These are phyloP conservation scores for Heliocidaris tuberculata DNA, from an alignment of 35 echinoderm and acorn worm genomes.

Conservation along the genomic window DNA sequence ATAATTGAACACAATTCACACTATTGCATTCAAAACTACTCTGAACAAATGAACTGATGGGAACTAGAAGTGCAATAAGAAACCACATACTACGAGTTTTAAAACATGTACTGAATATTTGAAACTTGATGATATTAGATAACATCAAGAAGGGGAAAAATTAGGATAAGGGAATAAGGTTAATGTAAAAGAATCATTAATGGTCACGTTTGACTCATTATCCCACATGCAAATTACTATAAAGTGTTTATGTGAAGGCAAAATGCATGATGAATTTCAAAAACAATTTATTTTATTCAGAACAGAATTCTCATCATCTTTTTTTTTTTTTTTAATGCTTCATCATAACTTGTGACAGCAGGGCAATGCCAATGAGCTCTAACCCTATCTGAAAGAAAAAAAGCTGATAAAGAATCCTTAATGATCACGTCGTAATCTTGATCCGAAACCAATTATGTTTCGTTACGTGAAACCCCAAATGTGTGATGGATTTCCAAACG, in stretches of 20 bases:
- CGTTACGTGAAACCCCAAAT: not conserved
- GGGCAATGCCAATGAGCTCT: not conserved
- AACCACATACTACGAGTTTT: not conserved
- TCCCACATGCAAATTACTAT: not conserved
- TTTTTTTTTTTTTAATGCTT: not conserved
- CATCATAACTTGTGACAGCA: not conserved
- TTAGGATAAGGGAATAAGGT: too few species aligned
- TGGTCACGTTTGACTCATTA: not conserved
- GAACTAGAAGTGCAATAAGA: too few species aligned
- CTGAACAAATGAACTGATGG: too few species aligned
- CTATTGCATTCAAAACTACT: too few species aligned
- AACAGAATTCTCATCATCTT: not conserved
- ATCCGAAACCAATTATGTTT: not conserved
- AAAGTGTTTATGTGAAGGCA: not conserved
- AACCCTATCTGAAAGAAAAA: not conserved
- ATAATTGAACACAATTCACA: too few species aligned
- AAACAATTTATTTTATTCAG: not conserved
- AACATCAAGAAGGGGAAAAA: too few species aligned
- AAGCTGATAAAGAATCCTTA: not conserved
- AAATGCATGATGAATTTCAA: not conserved
- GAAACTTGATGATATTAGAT: too few species aligned
- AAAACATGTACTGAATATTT: not conserved
- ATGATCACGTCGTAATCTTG: not conserved
- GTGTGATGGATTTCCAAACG: not conserved
- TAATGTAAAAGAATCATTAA: too few species aligned